Evolutionary conservation across 2,797 vertebrate species (phyloP), one percentile per base, ranked within the genome.

Genomic region (Hozukius guyotensis): DNA sequence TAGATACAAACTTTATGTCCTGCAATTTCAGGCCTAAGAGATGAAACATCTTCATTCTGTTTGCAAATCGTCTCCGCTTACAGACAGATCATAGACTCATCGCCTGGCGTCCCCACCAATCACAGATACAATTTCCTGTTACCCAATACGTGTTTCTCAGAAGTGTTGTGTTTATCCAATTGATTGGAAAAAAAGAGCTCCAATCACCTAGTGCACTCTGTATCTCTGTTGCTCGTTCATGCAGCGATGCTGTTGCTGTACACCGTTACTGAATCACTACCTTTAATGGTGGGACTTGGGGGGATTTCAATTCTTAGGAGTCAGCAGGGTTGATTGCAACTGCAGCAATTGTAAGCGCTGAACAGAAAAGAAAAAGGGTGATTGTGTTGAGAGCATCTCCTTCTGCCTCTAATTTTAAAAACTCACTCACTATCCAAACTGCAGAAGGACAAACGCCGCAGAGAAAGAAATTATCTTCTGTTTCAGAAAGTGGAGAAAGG

Each of bases 111-210:
- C 38, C 20, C 27, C 42, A 89, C 69, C 57, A 53, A 67, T 86
- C 72, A 72, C 77, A 66, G 75, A 81, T 74, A 38, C 75, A 82
- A 78, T 91, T 82, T 80, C 29, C 77, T 73, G 36, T 68, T 22
- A 32, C 18, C 49, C 53, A 66, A 46, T 69, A 53, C n/a, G 8
- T 22, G 29, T 80, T 53, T 80, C 52, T 81, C 34, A 56, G 63
- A 76, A 67, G 81, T 80, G 81, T 61, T 80, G 62, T 84, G 68
- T 66, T 68, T 81, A 67, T 81, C 49, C 62, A 81, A 20, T 53
- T 62, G 68, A 73, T 66, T 70, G n/a, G 6, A 36, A 16, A 73
- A 72, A 64, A 72, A 55, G 7, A 57, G 20, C 60, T 69, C 8
- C 38, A 72, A 34, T 71, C 24, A 66, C 22, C 70, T 3, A 42